Percentiles rank a stretch among this genome's conserved stretches.
phyloP scores from a whole-genome alignment of 2,113 vertebrate species.

The Barnardius zonarius region DNA sequence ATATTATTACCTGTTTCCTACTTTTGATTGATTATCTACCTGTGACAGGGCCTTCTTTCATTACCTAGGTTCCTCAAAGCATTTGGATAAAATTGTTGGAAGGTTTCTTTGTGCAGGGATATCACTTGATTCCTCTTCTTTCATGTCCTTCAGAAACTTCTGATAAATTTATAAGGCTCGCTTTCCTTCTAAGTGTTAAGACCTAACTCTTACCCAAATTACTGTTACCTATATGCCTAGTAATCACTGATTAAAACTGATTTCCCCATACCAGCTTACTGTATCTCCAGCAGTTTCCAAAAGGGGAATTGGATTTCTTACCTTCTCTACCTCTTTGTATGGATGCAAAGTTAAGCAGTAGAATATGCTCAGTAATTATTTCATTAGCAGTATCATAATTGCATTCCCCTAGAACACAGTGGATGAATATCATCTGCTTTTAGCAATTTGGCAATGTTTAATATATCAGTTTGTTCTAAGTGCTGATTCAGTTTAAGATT shows the following conservation, averaged over 20 bases:
- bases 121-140: neutral
- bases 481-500: conserved; percentile 19
- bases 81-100: neutral
- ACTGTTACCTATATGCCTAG: neutral
- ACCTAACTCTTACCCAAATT: neutral
- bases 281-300: neutral
- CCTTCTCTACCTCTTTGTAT: neutral
- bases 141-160: neutral
- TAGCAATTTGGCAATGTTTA: neutral
- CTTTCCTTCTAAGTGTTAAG: neutral
- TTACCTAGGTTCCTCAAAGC: neutral
- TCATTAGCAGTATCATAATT: neutral
- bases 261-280: neutral
- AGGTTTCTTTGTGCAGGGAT: neutral
- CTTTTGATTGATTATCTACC: neutral
- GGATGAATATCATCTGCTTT: neutral
- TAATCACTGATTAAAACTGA: neutral
- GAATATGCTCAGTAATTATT: neutral
- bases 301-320: neutral
- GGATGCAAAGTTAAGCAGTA: neutral
- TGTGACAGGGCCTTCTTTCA: neutral
- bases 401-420: neutral
- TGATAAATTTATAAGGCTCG: neutral
- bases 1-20: neutral
- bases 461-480: neutral